Evolutionary conservation across 2,113 vertebrate species (phyloP).

Genomic region (Phaetusa simplex): DNA sequence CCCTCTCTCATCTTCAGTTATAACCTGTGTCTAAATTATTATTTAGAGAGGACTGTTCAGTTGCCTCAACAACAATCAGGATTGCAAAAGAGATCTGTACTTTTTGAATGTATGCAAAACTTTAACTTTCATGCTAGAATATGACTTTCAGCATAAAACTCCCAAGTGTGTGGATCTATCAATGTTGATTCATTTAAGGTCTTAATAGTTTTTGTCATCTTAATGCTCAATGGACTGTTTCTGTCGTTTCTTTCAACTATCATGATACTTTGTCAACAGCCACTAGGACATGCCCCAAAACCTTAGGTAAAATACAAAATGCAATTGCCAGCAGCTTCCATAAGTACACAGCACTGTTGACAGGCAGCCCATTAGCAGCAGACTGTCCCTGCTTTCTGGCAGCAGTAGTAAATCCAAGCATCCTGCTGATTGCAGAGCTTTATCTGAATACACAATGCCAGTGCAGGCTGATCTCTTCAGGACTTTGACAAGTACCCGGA

Average conservation of each 20-base stretch:
- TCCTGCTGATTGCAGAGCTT: conserved; percentile 46
- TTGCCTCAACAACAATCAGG: neutral
- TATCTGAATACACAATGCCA: conserved; percentile 59
- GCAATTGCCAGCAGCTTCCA: neutral
- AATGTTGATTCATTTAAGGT: neutral
- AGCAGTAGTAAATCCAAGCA: conserved; percentile 4
- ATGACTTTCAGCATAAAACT: neutral
- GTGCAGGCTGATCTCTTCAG: conserved; percentile 33
- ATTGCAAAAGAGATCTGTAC: neutral
- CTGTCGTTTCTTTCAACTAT: neutral
- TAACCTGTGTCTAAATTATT: neutral
- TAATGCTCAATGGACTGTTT: neutral
- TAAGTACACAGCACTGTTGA: neutral
- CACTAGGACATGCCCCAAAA: neutral
- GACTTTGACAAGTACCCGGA: conserved; percentile 54
- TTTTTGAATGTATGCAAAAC: neutral
- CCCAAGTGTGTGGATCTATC: fast-evolving
- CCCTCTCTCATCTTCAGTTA: neutral
- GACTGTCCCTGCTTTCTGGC: conserved; percentile 11
- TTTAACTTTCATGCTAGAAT: neutral
- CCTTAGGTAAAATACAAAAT: neutral
- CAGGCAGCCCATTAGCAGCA: conserved; percentile 5
- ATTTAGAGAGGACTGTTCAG: neutral
- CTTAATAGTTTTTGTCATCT: neutral
- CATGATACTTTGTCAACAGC: neutral